phyloP scores from a whole-genome alignment of 1,140 invertebrate genomes.

The Chrysomallon squamiferum region DNA sequence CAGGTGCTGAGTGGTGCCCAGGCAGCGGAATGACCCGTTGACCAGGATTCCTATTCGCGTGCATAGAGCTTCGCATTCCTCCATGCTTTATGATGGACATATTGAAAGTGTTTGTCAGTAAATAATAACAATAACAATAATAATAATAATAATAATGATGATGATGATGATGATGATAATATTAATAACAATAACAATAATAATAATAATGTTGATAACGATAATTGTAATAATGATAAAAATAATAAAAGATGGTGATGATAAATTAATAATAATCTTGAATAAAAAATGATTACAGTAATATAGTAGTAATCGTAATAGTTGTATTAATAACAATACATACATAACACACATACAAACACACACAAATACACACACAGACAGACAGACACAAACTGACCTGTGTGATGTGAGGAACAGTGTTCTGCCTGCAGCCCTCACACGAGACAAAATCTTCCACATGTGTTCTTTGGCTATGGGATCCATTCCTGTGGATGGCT shows the following conservation, averaged over 20 bases:
- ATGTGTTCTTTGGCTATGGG: constrained; percentile 62
- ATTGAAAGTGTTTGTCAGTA: no score
- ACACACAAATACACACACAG: no score
- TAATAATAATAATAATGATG: constrained; percentile 10
- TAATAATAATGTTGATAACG: no score
- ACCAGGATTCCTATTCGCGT: constrained; percentile 66
- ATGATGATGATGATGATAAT: neutral
- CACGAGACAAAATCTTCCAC: constrained; percentile 58
- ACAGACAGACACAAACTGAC: no score
- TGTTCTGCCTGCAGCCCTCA: constrained; percentile 49
- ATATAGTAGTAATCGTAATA: neutral
- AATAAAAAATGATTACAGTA: no score
- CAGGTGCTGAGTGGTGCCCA: constrained; percentile 63
- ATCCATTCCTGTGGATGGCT: constrained; percentile 65
- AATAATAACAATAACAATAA: constrained; percentile 9
- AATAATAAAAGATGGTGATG: no score
- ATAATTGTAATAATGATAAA: no score
- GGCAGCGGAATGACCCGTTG: constrained; percentile 62
- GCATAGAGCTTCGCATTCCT: constrained; percentile 66
- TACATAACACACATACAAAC: no score
- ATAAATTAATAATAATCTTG: neutral
- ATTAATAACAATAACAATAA: no score
- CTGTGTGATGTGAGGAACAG: constrained; percentile 57
- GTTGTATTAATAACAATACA: no score
- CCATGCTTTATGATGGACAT: no score